These are phyloP conservation scores for Autographa gamma DNA, from an alignment of 2,888 invertebrate species.

Conservation along the genomic window DNA sequence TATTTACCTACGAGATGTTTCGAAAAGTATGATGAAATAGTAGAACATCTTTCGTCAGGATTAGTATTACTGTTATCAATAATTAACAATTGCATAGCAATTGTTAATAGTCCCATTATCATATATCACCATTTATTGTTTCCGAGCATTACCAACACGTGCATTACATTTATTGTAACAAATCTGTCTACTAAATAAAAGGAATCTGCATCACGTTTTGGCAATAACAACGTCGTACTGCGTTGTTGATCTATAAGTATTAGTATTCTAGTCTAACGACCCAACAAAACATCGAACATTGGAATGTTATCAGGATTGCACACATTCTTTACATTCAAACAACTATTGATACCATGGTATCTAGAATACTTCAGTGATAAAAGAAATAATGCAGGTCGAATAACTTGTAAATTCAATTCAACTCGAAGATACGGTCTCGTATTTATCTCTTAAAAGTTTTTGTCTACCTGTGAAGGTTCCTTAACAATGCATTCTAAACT, in stretches of 20 bases:
- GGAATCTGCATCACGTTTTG: slow-evolving; percentile 15
- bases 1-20: background rate
- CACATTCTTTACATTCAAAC: slow-evolving; percentile 18
- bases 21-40: background rate
- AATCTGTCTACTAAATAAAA: background rate
- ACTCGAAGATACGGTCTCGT: background rate
- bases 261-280: slow-evolving; percentile 24
- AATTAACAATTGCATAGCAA: background rate
- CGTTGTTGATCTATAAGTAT: slow-evolving; percentile 18
- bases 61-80: background rate
- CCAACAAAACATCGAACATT: slow-evolving; percentile 6
- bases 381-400: slow-evolving; percentile 2
- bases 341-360: slow-evolving; percentile 18
- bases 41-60: background rate
- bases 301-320: slow-evolving; percentile 16
- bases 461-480: slow-evolving; percentile 31
- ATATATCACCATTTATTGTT: background rate
- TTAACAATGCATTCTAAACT: slow-evolving; percentile 5
- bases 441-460: background rate
- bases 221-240: slow-evolving; percentile 30
- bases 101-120: background rate
- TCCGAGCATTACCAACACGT: background rate
- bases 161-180: background rate
- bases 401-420: slow-evolving; percentile 16
- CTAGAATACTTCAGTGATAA: slow-evolving; percentile 13